These are phyloP conservation scores for Enteromius radiatus DNA, from an alignment of 2,797 vertebrate genomes.

Conservation along the genomic window DNA sequence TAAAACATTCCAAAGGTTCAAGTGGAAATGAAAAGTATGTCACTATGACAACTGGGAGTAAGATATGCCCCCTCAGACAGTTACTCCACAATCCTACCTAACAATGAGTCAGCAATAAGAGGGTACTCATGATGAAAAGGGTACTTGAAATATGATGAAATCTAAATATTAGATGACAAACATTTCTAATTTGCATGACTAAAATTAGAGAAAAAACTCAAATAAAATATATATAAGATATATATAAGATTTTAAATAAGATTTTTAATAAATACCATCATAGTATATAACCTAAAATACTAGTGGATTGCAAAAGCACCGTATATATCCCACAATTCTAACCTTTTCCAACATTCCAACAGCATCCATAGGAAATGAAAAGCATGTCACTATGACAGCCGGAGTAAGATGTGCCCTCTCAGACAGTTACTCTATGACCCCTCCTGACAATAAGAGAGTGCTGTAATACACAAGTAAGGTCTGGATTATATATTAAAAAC, in stretches of 20 bases:
- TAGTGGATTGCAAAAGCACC: no score
- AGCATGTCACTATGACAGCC: conserved; percentile 37
- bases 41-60: conserved; percentile 26
- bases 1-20: background rate
- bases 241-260: background rate
- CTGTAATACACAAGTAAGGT: conserved; percentile 27
- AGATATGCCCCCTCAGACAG: background rate
- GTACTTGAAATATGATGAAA: background rate
- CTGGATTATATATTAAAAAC: conserved; percentile 21
- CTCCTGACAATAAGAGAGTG: conserved; percentile 19
- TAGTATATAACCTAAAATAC: background rate
- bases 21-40: conserved; percentile 28
- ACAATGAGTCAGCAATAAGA: background rate
- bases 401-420: background rate
- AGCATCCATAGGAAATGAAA: conserved; percentile 25
- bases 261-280: background rate
- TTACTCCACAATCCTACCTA: background rate
- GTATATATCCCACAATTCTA: background rate
- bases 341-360: background rate
- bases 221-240: no score
- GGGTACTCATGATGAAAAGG: no score
- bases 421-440: background rate
- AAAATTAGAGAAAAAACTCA: no score
- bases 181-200: background rate
- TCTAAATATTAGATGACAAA: background rate